Conservation (phyloP, 2,888 invertebrate genomes). For the Allolobophora icterica region DNA sequence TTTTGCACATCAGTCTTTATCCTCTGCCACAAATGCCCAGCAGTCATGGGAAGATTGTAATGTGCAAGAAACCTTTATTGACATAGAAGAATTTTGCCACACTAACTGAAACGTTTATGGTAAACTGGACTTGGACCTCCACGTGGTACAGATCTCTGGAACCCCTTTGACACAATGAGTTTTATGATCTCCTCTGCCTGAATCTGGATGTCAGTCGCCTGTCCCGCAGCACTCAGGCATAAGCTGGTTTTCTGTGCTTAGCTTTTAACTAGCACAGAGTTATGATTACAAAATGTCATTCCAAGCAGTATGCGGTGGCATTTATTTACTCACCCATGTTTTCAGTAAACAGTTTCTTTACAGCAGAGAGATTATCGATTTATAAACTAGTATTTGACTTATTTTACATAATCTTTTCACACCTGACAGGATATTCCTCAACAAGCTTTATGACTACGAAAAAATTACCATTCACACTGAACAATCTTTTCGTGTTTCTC, state of each 20-base stretch:
- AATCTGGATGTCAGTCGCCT: slow-evolving; percentile 94
- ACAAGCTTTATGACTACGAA: background rate
- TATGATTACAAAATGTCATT: background rate
- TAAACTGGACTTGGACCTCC: no score
- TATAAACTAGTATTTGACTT: no score
- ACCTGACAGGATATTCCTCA: background rate
- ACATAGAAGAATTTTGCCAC: no score
- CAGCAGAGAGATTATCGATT: background rate
- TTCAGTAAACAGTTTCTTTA: background rate
- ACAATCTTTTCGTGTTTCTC: background rate
- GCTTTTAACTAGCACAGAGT: no score
- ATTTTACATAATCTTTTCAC: background rate
- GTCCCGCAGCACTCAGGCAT: slow-evolving; percentile 37
- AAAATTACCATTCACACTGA: background rate
- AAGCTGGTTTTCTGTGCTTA: no score
- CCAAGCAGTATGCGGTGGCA: background rate
- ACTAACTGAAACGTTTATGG: no score
- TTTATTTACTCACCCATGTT: background rate
- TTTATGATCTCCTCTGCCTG: slow-evolving; percentile 97
- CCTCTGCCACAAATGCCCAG: no score
- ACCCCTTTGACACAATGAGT: slow-evolving; percentile 68
- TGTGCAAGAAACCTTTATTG: no score
- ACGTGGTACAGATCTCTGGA: no score
- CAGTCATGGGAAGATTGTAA: no score
- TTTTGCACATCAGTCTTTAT: background rate